phyloP scores from a whole-genome alignment of 1,140 invertebrate genomes.

The Drosophila elegans region DNA sequence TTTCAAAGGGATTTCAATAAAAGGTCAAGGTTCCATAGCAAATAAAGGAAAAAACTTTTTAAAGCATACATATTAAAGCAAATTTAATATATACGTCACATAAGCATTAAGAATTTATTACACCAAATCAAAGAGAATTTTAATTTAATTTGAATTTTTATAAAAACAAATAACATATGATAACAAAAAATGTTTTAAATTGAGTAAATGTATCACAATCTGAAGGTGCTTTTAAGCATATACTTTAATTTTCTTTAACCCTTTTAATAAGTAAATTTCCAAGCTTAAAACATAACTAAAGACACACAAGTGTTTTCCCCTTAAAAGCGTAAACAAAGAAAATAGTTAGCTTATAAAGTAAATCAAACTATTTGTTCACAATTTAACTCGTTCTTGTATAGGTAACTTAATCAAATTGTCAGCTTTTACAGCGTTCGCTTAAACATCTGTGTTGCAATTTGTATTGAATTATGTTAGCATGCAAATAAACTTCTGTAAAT shows the following conservation, averaged over 20 bases:
- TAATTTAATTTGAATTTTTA: too few species aligned
- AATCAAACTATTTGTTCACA: background rate
- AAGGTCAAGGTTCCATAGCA: background rate
- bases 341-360: background rate
- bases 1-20: background rate
- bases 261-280: too few species aligned
- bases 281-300: background rate
- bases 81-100: too few species aligned
- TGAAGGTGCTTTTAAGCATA: too few species aligned
- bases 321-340: background rate
- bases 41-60: too few species aligned
- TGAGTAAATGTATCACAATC: too few species aligned
- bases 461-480: constrained; percentile 6
- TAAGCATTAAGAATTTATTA: too few species aligned
- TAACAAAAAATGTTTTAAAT: too few species aligned
- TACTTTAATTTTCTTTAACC: too few species aligned
- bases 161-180: too few species aligned
- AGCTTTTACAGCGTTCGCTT: background rate
- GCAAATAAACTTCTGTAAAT: constrained; percentile 13
- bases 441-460: constrained; percentile 11
- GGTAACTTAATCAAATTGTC: background rate
- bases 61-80: too few species aligned
- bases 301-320: background rate
- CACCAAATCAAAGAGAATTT: too few species aligned
- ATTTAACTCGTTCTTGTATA: background rate